Evolutionary conservation across 2,113 vertebrate genomes (phyloP).

Genomic region (Menura novaehollandiae): DNA sequence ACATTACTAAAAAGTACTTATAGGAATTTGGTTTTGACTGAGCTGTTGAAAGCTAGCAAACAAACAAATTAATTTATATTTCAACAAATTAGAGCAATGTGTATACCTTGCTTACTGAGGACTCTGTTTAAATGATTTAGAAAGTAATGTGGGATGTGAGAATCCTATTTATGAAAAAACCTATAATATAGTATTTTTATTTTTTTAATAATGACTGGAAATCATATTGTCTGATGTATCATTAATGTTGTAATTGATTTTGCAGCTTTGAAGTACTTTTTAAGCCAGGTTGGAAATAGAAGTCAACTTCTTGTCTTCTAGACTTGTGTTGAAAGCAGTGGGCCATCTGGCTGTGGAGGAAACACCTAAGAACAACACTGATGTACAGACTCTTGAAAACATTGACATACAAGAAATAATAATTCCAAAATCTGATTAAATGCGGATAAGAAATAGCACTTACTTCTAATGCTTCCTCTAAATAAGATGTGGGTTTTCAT

Average conservation of each 20-base stretch:
- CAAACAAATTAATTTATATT: background rate
- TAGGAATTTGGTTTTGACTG: background rate
- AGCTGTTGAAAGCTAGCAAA: background rate
- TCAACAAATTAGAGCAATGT: background rate
- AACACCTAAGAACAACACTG: background rate
- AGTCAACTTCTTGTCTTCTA: background rate
- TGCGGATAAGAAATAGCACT: background rate
- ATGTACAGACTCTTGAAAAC: background rate
- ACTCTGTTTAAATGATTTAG: background rate
- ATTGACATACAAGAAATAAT: background rate
- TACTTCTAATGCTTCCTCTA: background rate
- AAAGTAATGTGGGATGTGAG: background rate
- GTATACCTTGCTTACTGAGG: background rate
- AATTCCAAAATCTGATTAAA: background rate
- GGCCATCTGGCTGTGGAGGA: background rate
- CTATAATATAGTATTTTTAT: background rate
- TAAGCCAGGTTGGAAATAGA: background rate
- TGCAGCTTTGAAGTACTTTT: background rate
- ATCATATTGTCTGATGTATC: background rate
- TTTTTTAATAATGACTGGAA: background rate
- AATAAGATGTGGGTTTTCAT: background rate
- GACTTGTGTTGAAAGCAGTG: background rate
- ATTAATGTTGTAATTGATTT: background rate
- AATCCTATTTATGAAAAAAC: background rate
- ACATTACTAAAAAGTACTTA: background rate